These are phyloP conservation scores for Hirudo medicinalis DNA, from an alignment of 1,140 invertebrate species.

Conservation along the genomic window DNA sequence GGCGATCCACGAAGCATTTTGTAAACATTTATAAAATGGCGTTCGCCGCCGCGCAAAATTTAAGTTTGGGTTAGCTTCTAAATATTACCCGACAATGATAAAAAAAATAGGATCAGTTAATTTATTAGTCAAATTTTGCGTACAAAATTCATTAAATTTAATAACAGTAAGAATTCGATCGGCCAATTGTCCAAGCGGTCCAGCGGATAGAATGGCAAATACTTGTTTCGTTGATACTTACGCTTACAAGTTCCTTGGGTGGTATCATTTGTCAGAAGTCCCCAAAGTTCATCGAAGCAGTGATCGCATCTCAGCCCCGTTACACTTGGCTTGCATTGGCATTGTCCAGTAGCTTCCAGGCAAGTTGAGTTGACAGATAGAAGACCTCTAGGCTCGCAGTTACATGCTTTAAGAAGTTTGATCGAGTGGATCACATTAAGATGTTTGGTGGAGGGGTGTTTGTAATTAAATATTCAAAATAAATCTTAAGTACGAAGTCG, in stretches of 20 bases:
- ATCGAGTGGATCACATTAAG: background rate
- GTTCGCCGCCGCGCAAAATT: no score
- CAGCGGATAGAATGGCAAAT: background rate
- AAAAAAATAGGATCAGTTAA: no score
- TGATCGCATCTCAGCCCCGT: slow-evolving; percentile 43
- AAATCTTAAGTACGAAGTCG: no score
- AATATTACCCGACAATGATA: no score
- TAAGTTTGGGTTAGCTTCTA: no score
- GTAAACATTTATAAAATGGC: no score
- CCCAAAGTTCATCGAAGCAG: slow-evolving; percentile 53
- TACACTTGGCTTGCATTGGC: slow-evolving; percentile 44
- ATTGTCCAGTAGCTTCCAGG: slow-evolving; percentile 51
- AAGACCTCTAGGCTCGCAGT: slow-evolving; percentile 74
- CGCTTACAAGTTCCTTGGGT: slow-evolving; percentile 58
- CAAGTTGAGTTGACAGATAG: slow-evolving; percentile 51
- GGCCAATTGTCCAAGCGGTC: background rate
- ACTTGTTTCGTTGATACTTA: slow-evolving; percentile 47
- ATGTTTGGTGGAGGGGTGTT: background rate
- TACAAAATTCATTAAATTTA: no score
- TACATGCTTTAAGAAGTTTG: slow-evolving; percentile 42
- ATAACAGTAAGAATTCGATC: no score
- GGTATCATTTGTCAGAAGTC: slow-evolving; percentile 57
- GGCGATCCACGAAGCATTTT: no score
- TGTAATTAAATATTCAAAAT: no score
- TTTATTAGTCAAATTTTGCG: no score